Evolutionary conservation across 2,888 invertebrate species (phyloP).

Genomic region (Acanthoscelides obtectus): DNA sequence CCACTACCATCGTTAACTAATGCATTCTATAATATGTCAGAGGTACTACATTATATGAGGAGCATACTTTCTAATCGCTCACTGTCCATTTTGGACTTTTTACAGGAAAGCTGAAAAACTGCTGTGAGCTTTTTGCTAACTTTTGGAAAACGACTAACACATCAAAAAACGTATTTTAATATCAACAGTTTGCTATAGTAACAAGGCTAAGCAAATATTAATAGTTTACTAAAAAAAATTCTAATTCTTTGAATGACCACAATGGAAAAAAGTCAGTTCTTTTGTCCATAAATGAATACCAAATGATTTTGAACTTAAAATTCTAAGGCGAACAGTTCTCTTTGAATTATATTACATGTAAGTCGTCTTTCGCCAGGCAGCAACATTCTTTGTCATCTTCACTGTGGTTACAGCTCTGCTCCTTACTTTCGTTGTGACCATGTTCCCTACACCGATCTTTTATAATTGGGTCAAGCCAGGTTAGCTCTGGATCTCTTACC

Average conservation of each 20-base stretch:
- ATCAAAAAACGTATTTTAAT: neutral
- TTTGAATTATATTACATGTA: conserved; percentile 2
- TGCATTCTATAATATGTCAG: too few relatives aligned
- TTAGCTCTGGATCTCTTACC: conserved; percentile 8
- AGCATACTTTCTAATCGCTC: too few relatives aligned
- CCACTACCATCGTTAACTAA: too few relatives aligned
- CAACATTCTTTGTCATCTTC: conserved; percentile 4
- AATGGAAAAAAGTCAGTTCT: conserved; percentile 6
- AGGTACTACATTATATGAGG: too few relatives aligned
- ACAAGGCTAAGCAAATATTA: neutral
- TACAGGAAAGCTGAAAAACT: neutral
- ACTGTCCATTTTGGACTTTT: neutral
- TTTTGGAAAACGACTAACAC: neutral
- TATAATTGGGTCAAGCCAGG: conserved; percentile 9
- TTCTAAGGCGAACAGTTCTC: neutral
- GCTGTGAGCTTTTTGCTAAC: neutral
- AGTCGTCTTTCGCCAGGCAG: conserved; percentile 5
- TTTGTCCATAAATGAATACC: conserved; percentile 6
- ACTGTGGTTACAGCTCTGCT: neutral
- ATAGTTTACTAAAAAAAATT: neutral
- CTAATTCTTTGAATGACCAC: neutral
- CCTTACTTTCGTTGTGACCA: neutral
- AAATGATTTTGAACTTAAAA: neutral
- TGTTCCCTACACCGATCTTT: conserved; percentile 2
- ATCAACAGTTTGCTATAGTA: neutral